These are phyloP conservation scores for Mus spretus DNA, from an alignment of 2,797 vertebrate species.

Conservation along the genomic window DNA sequence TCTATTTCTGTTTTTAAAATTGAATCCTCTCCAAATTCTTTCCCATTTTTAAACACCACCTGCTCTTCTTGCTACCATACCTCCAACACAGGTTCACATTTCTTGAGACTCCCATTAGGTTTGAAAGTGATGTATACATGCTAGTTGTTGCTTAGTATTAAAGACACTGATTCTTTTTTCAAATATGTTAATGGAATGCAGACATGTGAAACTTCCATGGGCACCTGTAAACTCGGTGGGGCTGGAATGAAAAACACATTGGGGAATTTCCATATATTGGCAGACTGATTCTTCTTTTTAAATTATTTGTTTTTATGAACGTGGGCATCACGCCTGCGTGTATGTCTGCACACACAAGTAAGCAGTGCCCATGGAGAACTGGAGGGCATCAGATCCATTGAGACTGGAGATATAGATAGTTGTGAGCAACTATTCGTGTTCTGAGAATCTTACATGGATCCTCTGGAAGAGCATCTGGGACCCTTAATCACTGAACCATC, in stretches of 20 bases:
- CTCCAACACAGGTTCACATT: constrained; percentile 67
- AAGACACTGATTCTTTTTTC: constrained; percentile 22
- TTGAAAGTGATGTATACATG: constrained; percentile 53
- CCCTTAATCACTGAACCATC: neutral
- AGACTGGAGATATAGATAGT: neutral
- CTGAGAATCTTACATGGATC: neutral
- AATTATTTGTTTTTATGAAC: neutral
- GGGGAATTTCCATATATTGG: constrained; percentile 19
- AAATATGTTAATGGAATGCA: constrained; percentile 13
- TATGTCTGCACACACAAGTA: neutral
- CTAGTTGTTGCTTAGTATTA: constrained; percentile 58
- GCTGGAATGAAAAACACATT: constrained; percentile 32
- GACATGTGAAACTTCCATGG: constrained; percentile 18
- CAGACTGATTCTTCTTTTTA: constrained; percentile 38
- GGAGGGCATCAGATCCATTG: neutral
- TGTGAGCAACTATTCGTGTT: neutral
- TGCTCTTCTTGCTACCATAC: constrained; percentile 76
- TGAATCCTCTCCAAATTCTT: constrained; percentile 76
- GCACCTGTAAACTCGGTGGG: constrained; percentile 11
- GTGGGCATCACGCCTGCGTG: no score
- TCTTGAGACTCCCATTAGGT: constrained; percentile 59
- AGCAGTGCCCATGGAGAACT: neutral
- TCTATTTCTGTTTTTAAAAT: constrained; percentile 81
- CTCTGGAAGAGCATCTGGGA: neutral
- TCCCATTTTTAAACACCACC: constrained; percentile 80